Percentiles rank a stretch among this genome's conserved stretches.
phyloP scores from a whole-genome alignment of 2,888 invertebrate genomes.

The Eumerus sabulonum region DNA sequence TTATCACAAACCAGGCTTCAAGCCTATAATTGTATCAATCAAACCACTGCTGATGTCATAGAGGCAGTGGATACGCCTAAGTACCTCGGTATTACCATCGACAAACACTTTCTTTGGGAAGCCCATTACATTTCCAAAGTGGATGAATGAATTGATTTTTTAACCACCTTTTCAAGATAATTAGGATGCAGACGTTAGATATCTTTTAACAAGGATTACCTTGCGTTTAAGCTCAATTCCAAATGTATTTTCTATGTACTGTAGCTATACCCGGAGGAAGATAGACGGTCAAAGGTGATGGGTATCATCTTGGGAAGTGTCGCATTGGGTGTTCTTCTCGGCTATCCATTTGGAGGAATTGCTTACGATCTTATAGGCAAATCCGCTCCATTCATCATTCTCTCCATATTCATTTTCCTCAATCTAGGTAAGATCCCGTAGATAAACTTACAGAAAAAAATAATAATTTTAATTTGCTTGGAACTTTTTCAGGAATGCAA shows the following conservation, averaged over 20 bases:
- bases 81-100: too few relatives aligned
- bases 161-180: too few relatives aligned
- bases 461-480: neutral
- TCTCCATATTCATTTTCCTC: conserved; percentile 82
- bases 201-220: too few relatives aligned
- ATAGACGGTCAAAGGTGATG: conserved; percentile 84
- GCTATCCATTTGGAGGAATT: conserved; percentile 90
- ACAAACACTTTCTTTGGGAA: too few relatives aligned
- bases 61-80: too few relatives aligned
- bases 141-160: too few relatives aligned
- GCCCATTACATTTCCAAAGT: too few relatives aligned
- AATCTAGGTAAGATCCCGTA: conserved; percentile 78
- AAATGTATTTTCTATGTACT: too few relatives aligned
- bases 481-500: conserved; percentile 72
- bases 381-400: conserved; percentile 86
- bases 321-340: conserved; percentile 88
- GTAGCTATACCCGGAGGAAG: conserved; percentile 78
- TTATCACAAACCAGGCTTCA: too few relatives aligned
- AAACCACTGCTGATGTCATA: too few relatives aligned
- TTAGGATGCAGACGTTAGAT: neutral
- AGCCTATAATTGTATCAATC: too few relatives aligned
- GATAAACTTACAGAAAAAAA: neutral
- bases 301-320: conserved; percentile 90
- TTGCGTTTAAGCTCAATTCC: too few relatives aligned
- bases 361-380: conserved; percentile 88